Evolutionary conservation across 1,140 invertebrate species (phyloP).

Genomic region (Drosophila pectinifera): DNA sequence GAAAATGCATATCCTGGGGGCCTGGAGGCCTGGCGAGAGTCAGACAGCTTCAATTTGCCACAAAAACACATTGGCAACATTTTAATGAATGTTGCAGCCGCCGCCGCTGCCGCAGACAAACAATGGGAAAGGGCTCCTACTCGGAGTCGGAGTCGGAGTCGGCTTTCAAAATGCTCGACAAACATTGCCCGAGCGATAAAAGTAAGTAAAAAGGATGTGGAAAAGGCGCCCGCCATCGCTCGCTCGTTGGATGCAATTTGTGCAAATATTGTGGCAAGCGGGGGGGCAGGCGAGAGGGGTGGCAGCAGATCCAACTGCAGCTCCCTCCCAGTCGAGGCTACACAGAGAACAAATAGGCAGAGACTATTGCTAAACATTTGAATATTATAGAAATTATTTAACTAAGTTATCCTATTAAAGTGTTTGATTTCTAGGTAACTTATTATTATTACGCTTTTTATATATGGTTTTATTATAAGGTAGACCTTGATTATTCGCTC

Average conservation of each 20-base stretch:
- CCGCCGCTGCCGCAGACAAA: constrained; percentile 50
- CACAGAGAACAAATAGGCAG: neutral
- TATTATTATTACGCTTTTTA: no score
- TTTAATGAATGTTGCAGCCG: constrained; percentile 78
- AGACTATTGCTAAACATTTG: neutral
- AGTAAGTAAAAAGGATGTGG: constrained; percentile 74
- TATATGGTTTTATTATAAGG: neutral
- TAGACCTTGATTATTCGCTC: neutral
- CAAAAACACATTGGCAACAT: constrained; percentile 83
- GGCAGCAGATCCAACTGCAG: constrained; percentile 44
- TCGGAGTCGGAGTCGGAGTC: constrained; percentile 12
- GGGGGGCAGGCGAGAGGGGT: neutral
- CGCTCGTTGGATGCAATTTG: constrained; percentile 67
- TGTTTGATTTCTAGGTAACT: no score
- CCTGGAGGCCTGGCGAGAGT: constrained; percentile 2
- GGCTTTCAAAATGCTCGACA: constrained; percentile 74
- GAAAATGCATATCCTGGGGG: constrained; percentile 61
- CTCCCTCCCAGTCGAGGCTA: constrained; percentile 7
- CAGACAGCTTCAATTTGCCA: constrained; percentile 80
- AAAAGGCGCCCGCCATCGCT: constrained; percentile 39
- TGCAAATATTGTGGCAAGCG: constrained; percentile 72
- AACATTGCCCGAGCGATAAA: constrained; percentile 73
- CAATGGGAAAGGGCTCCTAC: constrained; percentile 61
- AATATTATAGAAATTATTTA: no score
- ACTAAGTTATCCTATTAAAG: no score